A percentile compares a stretch with the other conserved stretches of the same genome.
phyloP scores from a whole-genome alignment of 1,140 invertebrate genomes.

The Pogonus chalceus region DNA sequence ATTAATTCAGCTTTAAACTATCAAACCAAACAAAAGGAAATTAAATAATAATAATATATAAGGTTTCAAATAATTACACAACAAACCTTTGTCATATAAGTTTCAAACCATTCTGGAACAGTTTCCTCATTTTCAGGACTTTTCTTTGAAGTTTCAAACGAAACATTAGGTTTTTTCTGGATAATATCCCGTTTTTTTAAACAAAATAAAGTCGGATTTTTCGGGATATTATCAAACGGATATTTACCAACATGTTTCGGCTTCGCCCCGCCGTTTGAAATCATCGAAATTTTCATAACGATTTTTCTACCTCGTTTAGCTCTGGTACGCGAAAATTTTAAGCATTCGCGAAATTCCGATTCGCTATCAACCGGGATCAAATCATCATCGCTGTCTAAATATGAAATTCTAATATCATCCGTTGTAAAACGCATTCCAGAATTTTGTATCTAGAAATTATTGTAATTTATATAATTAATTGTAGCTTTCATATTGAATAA shows the following conservation, averaged over 20 bases:
- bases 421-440: neutral
- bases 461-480: too few species aligned
- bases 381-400: neutral
- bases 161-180: neutral
- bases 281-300: neutral
- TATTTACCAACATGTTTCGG: neutral
- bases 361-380: neutral
- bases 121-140: neutral
- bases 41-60: too few species aligned
- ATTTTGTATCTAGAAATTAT: neutral
- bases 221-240: neutral
- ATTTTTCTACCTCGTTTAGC: neutral
- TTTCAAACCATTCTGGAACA: neutral
- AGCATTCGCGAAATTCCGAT: neutral
- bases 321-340: neutral
- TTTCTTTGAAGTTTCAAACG: neutral
- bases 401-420: neutral
- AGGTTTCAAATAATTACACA: too few species aligned
- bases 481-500: too few species aligned
- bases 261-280: neutral
- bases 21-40: neutral
- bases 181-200: neutral
- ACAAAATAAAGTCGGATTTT: neutral
- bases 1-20: neutral
- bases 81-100: neutral